Evolutionary conservation across 1,140 invertebrate genomes (phyloP).

Genomic region (Psix sp.): DNA sequence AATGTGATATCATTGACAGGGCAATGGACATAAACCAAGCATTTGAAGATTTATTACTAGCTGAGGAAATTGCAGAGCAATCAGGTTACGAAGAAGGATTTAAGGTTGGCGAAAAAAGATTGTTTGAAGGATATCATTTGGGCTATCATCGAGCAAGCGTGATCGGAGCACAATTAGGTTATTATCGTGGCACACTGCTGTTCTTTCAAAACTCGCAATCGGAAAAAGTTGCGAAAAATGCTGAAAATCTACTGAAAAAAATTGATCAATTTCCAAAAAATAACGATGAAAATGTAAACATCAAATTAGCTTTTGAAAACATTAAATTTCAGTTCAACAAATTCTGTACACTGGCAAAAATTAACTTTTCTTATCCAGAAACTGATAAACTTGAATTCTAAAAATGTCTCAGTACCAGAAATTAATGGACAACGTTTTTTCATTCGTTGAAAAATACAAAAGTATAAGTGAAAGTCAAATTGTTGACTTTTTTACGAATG

Average conservation of each 20-base stretch:
- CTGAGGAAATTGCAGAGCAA: constrained; percentile 68
- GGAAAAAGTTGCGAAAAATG: constrained; percentile 78
- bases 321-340: constrained; percentile 83
- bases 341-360: constrained; percentile 82
- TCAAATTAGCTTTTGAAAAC: constrained; percentile 79
- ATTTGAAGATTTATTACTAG: constrained; percentile 71
- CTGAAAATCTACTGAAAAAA: constrained; percentile 78
- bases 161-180: constrained; percentile 71
- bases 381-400: constrained; percentile 77
- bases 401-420: constrained; percentile 61
- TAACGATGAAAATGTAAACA: constrained; percentile 82
- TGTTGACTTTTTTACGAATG: constrained; percentile 87
- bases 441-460: constrained; percentile 79
- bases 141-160: constrained; percentile 72
- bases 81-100: constrained; percentile 69
- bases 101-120: constrained; percentile 62
- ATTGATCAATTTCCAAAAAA: constrained; percentile 81
- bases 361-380: constrained; percentile 77
- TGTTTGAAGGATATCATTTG: constrained; percentile 70
- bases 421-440: constrained; percentile 78
- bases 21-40: constrained; percentile 71
- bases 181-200: constrained; percentile 68
- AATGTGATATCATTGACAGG: too few relatives aligned
- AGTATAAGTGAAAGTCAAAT: constrained; percentile 86
- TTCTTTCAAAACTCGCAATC: constrained; percentile 56